Evolutionary conservation across 1,140 invertebrate species (phyloP).

Genomic region (Hirudo medicinalis): DNA sequence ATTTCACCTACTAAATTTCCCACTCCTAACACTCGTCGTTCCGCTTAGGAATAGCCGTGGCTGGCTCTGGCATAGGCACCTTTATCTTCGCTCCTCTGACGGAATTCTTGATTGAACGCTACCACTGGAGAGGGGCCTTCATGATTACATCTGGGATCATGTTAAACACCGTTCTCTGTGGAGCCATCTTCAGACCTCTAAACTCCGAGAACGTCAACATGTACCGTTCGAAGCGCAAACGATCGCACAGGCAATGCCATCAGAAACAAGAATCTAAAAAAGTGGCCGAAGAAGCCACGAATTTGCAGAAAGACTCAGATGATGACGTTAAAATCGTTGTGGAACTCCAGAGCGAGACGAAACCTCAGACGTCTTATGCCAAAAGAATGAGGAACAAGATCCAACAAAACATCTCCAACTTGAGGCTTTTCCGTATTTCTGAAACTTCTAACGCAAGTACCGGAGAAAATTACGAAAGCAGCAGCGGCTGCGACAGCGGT

Average conservation of each 20-base stretch:
- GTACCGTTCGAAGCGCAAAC: background rate
- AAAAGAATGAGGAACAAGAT: background rate
- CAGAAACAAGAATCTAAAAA: too few species aligned
- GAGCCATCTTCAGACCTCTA: constrained; percentile 60
- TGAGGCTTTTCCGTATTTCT: too few species aligned
- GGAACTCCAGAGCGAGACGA: background rate
- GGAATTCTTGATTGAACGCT: constrained; percentile 33
- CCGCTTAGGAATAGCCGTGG: constrained; percentile 53
- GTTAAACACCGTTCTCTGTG: constrained; percentile 63
- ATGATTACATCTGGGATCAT: constrained; percentile 66
- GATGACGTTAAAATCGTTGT: background rate
- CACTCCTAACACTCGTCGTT: too few species aligned
- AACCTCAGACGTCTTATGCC: background rate
- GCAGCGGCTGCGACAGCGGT: too few species aligned
- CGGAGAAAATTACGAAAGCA: too few species aligned
- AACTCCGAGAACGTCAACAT: background rate
- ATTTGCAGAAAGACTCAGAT: background rate
- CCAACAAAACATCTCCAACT: background rate
- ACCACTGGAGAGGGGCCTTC: constrained; percentile 48
- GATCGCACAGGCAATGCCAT: too few species aligned
- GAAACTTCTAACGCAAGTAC: too few species aligned
- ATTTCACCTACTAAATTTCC: too few species aligned
- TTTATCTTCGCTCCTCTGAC: constrained; percentile 37
- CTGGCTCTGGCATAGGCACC: constrained; percentile 39
- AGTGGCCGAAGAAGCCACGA: background rate